Base-by-base conservation (phyloP, 2,113 vertebrate genomes). In the Passer montanus region DNA sequence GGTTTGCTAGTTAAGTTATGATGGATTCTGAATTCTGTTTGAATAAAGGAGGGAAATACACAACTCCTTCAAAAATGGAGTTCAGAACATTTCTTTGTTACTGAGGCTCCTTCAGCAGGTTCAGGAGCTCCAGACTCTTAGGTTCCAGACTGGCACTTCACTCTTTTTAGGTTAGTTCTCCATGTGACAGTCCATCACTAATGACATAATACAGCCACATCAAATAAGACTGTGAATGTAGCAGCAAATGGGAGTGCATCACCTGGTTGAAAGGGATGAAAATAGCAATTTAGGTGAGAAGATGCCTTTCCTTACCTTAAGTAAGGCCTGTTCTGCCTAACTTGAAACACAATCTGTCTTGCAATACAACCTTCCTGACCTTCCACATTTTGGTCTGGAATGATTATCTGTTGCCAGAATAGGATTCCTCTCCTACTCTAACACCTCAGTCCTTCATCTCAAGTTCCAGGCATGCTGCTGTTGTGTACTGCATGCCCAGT, bases 301-400 rank as follows among this genome's bases (percentile, higher is more conserved):
- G 76, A 50, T 66, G 62, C 15, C 41, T 69, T 76, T 56, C 28
- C 50, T 83, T 90, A 41, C 55, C 70, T 91, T 22, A 60, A 83
- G 63, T 33, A 76, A 47, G 21, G 27, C 30, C 27, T 68, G 3
- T 52, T 84, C 85, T 87, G 27, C 73, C 60, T 68, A 78, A 56
- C 10, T 24, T 84, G 91, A 84, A 94, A 94, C 72, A 58, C 52
- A 60, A 31, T 90, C 94, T 78, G 73, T 69, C 33, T 91, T 93
- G 91, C 93, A 96, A 90, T 64, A 75, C 73, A 87, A 92, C 96
- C 95, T 96, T 92, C 69, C 64, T 95, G 95, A 97, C 92, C 95
- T 95, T 94, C 80, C 89, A 66, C 49, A 72, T 94, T 88, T 90
- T 89, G 44, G 59, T 90, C 52, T 94, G 68, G 67, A 80, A 85